phyloP scores from a whole-genome alignment of 2,888 invertebrate species.

The Lysandra bellargus region DNA sequence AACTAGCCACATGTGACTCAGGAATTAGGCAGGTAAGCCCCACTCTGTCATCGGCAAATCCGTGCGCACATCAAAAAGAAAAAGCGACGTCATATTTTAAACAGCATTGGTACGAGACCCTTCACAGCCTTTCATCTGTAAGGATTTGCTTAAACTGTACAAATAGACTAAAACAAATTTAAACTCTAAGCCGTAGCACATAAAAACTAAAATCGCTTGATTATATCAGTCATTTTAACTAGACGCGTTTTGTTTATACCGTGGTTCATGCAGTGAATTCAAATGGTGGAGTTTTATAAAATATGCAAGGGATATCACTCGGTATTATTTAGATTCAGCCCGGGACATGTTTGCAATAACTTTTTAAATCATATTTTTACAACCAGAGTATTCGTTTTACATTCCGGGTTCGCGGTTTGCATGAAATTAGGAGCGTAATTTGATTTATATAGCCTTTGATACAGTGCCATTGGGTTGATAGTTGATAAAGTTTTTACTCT shows the following conservation, averaged over 20 bases:
- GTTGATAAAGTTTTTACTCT: neutral
- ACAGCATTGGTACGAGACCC: slow-evolving; percentile 39
- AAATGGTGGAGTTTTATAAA: slow-evolving; percentile 54
- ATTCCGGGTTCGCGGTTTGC: neutral
- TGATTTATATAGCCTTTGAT: slow-evolving; percentile 5
- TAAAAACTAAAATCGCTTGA: slow-evolving; percentile 17
- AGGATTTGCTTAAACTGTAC: slow-evolving; percentile 34
- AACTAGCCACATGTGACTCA: neutral
- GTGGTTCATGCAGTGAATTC: slow-evolving; percentile 60
- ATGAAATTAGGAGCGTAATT: slow-evolving; percentile 6
- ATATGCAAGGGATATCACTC: slow-evolving; percentile 49
- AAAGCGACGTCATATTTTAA: slow-evolving; percentile 31
- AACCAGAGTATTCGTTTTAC: slow-evolving; percentile 25
- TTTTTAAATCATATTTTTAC: slow-evolving; percentile 42
- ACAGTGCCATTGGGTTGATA: neutral
- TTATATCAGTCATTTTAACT: neutral
- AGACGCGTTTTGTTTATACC: slow-evolving; percentile 52
- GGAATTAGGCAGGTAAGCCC: slow-evolving; percentile 7
- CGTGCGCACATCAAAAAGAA: slow-evolving; percentile 30
- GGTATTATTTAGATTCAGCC: slow-evolving; percentile 52
- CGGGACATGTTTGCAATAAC: slow-evolving; percentile 38
- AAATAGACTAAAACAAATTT: slow-evolving; percentile 8
- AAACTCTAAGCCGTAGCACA: neutral
- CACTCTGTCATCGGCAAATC: slow-evolving; percentile 16
- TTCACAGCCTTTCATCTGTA: slow-evolving; percentile 38